Base-by-base conservation (phyloP, 2,113 vertebrate genomes). In the Petrocephalus zakoni region DNA sequence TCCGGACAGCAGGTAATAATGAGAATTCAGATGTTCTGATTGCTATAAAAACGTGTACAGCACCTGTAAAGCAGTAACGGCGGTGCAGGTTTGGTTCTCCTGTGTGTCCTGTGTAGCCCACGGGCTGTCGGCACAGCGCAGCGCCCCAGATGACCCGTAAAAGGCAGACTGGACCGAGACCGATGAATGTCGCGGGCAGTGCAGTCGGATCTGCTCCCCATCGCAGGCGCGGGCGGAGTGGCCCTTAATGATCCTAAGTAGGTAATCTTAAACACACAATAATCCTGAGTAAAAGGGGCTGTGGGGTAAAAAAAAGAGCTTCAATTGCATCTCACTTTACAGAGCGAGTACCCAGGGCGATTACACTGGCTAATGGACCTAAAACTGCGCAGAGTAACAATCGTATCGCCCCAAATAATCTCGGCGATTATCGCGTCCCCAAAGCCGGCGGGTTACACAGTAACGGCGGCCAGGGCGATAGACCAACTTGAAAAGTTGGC, bases 21-120 rank as follows among this genome's bases (percentile, higher is more conserved):
- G 21, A 37, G 19, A 84, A 10, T 47, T 47, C 42, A 84, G 81
- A 47, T 9, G 25, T 51, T n/a, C 81, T 83, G 42, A 17, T 49
- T 83, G 22, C 15, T 47, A 13, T 29, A 22, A 56, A 84, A 34
- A 34, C 15, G 11, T 17, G 34, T 42, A 64, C 19, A 19, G 58
- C 97, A 99, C 98, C 97, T 99, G 98, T 90, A 99, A 92, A 9
- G 97, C 96, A 86, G 98, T 98, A 87, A 96, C 93, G 49, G 96
- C 95, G 72, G 95, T 94, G 86, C 98, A 99, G 94, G 92, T 95
- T 92, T 92, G 85, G 92, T 95, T 94, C 86, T 92, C 94, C 58
- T 89, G 52, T 89, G 90, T 85, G 93, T 90, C 94, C 58, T 53
- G 90, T 89, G 92, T 78, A 90, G 92, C 90, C 22, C 92, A 75